Conservation (phyloP, 2,113 vertebrate genomes). For the Amphiprion percula region DNA sequence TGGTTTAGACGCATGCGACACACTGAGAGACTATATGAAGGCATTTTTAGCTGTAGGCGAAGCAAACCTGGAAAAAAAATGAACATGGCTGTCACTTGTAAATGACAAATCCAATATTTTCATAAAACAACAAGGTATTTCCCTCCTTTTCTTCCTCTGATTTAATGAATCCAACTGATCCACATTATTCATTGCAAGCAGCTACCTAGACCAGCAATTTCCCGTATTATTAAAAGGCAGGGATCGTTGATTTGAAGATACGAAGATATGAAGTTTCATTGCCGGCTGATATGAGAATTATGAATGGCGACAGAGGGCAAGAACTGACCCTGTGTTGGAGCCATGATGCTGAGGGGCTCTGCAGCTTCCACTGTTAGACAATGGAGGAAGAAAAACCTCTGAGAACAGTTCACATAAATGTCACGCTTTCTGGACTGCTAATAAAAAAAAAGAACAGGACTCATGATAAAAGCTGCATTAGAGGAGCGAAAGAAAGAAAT, state of each 20-base stretch:
- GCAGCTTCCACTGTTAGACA: conserved; percentile 62
- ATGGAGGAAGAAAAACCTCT: conserved; percentile 54
- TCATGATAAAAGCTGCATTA: conserved; percentile 58
- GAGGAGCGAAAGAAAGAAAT: conserved; percentile 60
- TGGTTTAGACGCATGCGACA: background rate
- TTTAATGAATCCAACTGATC: conserved; percentile 64
- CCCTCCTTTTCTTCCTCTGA: conserved; percentile 41
- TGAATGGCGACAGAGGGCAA: conserved; percentile 75
- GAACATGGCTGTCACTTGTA: conserved; percentile 17
- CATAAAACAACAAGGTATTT: conserved; percentile 62
- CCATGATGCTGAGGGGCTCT: conserved; percentile 41
- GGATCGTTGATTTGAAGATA: conserved; percentile 66
- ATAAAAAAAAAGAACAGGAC: conserved; percentile 57
- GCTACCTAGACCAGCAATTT: conserved; percentile 74
- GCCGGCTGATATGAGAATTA: conserved; percentile 76
- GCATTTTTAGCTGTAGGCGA: conserved; percentile 15
- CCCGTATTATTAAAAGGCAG: conserved; percentile 75
- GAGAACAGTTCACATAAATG: conserved; percentile 66
- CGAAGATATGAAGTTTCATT: conserved; percentile 78
- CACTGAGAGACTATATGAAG: conserved; percentile 15
- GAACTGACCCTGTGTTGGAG: conserved; percentile 67
- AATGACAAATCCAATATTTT: conserved; percentile 45
- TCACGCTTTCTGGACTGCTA: conserved; percentile 64
- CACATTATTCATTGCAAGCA: conserved; percentile 60
- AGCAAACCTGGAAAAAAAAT: conserved; percentile 31